phyloP scores from a whole-genome alignment of 2,797 vertebrate species.

The Ispidina lecontei region DNA sequence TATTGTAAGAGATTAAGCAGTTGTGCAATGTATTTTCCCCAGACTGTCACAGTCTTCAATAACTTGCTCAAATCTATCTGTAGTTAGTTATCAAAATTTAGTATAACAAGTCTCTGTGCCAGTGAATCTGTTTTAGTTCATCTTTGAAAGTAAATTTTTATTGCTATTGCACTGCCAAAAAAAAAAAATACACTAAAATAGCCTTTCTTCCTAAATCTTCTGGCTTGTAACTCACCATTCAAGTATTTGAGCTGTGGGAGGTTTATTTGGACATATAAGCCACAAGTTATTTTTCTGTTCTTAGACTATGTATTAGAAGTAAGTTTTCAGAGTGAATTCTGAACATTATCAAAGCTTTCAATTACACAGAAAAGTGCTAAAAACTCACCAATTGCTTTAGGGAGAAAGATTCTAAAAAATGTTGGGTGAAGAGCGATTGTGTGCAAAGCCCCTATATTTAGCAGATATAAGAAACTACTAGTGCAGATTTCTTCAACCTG shows the following conservation, averaged over 20 bases:
- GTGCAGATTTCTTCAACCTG: neutral
- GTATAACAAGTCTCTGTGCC: neutral
- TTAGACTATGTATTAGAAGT: neutral
- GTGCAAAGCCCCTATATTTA: neutral
- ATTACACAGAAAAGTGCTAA: neutral
- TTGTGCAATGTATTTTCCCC: neutral
- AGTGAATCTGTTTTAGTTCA: neutral
- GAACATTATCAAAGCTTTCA: neutral
- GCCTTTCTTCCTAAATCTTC: neutral
- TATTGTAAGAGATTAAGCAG: neutral
- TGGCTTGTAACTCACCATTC: neutral
- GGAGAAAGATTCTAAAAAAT: neutral
- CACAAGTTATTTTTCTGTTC: neutral
- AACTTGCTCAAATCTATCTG: neutral
- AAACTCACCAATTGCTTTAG: neutral
- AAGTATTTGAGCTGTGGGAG: neutral
- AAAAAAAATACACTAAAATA: neutral
- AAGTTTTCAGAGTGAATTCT: neutral
- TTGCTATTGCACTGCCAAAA: neutral
- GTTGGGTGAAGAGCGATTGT: neutral
- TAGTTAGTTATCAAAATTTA: neutral
- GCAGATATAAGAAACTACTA: neutral
- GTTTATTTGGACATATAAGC: neutral
- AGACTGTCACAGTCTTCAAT: neutral
- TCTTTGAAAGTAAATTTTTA: neutral